A percentile compares a stretch with the other conserved stretches of the same genome.
Conservation (phyloP, 53 echinoderm and acorn worm genomes). For the Henricia sp. region DNA sequence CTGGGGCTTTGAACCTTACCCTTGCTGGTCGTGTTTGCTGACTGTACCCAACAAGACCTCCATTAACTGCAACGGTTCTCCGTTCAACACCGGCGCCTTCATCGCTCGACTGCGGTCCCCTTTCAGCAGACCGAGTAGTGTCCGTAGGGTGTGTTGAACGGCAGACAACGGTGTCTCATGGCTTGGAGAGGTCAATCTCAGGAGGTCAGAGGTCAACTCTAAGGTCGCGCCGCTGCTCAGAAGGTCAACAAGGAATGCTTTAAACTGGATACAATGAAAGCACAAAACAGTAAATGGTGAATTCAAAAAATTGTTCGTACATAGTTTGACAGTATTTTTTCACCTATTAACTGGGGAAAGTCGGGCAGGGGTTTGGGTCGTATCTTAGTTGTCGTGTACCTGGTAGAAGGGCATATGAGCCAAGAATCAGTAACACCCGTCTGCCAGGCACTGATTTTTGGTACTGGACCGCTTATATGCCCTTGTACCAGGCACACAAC, state of each 20-base stretch:
- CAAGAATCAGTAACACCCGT: too few relatives aligned
- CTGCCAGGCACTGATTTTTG: too few relatives aligned
- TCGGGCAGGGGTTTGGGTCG: too few relatives aligned
- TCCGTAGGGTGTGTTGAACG: constrained; percentile 32
- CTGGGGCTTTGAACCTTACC: constrained; percentile 1
- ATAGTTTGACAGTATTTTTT: too few relatives aligned
- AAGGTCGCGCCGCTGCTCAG: constrained; percentile 70
- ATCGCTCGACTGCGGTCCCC: background rate
- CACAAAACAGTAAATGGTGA: too few relatives aligned
- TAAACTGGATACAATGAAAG: constrained; percentile 28
- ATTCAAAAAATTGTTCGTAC: too few relatives aligned
- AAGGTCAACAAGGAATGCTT: constrained; percentile 57
- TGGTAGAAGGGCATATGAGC: too few relatives aligned
- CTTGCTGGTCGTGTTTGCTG: constrained; percentile 60
- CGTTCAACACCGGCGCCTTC: background rate
- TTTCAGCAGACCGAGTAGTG: background rate
- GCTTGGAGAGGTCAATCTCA: constrained; percentile 47
- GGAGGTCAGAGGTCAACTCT: constrained; percentile 51
- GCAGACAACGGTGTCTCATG: constrained; percentile 51
- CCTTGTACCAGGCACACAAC: too few relatives aligned
- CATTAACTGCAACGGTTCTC: constrained; percentile 23
- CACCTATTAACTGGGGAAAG: too few relatives aligned
- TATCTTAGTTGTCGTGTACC: too few relatives aligned
- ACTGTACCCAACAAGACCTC: constrained; percentile 35
- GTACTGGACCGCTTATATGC: too few relatives aligned